Percentiles rank a stretch among this genome's conserved stretches.
These are phyloP conservation scores for Nudaria mundana DNA, from an alignment of 2,888 invertebrate species.

Conservation along the genomic window DNA sequence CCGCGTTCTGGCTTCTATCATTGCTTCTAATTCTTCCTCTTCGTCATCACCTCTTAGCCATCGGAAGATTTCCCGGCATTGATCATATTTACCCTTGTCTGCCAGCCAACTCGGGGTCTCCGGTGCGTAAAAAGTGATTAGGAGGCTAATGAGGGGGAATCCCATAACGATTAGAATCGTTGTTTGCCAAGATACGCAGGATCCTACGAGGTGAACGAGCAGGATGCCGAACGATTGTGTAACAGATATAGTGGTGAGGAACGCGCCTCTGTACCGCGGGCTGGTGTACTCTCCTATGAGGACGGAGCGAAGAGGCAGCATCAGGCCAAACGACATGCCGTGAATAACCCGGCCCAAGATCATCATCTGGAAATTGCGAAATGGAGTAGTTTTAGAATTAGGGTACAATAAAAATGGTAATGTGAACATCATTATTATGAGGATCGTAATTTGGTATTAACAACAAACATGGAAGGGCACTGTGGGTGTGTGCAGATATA, in stretches of 20 bases:
- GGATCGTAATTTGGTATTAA: too few species aligned
- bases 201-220: constrained; percentile 82
- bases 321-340: constrained; percentile 76
- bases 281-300: constrained; percentile 81
- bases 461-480: too few species aligned
- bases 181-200: constrained; percentile 77
- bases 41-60: constrained; percentile 79
- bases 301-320: constrained; percentile 67
- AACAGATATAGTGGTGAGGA: constrained; percentile 80
- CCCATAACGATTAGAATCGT: constrained; percentile 71
- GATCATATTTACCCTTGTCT: constrained; percentile 69
- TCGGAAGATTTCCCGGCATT: constrained; percentile 77
- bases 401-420: too few species aligned
- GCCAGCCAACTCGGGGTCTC: constrained; percentile 85
- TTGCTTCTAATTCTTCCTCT: constrained; percentile 58
- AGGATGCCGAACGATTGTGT: constrained; percentile 82
- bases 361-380: constrained; percentile 36
- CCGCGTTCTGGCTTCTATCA: constrained; percentile 48
- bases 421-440: too few species aligned
- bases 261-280: constrained; percentile 81
- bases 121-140: constrained; percentile 61
- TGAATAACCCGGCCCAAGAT: constrained; percentile 52
- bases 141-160: constrained; percentile 67
- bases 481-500: too few species aligned
- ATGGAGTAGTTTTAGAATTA: too few species aligned